Evolutionary conservation across 1,140 invertebrate species (phyloP).

Genomic region (Cryptotermes secundus): DNA sequence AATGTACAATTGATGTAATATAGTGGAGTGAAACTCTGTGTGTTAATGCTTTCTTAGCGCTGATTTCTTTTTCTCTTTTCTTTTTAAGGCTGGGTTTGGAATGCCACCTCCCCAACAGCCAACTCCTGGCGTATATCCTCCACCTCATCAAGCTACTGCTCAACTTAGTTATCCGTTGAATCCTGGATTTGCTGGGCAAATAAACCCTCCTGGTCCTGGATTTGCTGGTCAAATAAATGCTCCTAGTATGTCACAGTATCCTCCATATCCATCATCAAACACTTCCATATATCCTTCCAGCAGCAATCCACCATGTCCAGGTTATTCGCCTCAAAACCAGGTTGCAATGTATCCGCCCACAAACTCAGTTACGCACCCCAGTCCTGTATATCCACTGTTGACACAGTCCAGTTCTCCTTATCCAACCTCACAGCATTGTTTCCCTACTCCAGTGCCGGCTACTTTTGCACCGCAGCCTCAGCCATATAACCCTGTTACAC

Average conservation of each 20-base stretch:
- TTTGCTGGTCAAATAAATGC: no score
- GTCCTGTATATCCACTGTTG: background rate
- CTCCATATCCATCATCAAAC: slow-evolving; percentile 12
- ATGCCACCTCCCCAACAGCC: slow-evolving; percentile 25
- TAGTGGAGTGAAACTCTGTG: background rate
- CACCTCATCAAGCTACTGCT: slow-evolving; percentile 8
- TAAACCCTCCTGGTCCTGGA: background rate
- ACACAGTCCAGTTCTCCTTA: slow-evolving; percentile 1
- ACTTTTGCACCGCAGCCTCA: slow-evolving; percentile 27
- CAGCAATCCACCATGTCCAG: background rate
- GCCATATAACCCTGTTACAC: background rate
- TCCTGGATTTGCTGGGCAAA: background rate
- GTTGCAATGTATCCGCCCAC: background rate
- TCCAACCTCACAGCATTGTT: background rate
- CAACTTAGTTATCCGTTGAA: slow-evolving; percentile 31
- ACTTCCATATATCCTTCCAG: background rate
- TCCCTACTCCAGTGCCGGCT: background rate
- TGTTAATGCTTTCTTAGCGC: background rate
- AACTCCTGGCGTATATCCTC: slow-evolving; percentile 11
- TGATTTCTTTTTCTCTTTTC: slow-evolving; percentile 24
- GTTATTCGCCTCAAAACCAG: background rate
- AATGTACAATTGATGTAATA: background rate
- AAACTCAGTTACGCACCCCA: background rate
- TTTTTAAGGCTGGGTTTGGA: slow-evolving; percentile 33
- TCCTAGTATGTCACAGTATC: background rate